Evolutionary conservation across 2,797 vertebrate genomes (phyloP).

Genomic region (Martes flavigula): DNA sequence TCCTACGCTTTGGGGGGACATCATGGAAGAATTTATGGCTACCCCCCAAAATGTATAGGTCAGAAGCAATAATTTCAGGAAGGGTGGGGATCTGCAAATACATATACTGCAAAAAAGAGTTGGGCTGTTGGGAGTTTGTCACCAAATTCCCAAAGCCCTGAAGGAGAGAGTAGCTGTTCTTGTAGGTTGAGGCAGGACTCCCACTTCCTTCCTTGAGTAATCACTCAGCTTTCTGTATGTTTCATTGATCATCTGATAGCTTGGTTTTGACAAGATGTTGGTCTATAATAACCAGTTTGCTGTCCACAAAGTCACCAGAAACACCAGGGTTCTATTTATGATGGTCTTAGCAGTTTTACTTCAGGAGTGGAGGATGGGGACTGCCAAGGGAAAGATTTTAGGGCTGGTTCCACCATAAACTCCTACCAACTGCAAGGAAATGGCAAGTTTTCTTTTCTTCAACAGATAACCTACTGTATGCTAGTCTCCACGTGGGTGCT

Average conservation of each 20-base stretch:
- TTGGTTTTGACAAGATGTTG: neutral
- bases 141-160: neutral
- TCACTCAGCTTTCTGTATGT: neutral
- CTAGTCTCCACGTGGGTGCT: neutral
- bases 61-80: neutral
- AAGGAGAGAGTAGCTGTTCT: neutral
- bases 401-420: neutral
- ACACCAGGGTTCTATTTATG: neutral
- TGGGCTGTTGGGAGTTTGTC: neutral
- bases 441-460: neutral
- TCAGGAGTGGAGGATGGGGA: neutral
- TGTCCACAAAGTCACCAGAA: neutral
- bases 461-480: neutral
- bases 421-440: neutral
- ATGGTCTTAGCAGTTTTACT: neutral
- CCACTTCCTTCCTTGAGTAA: neutral
- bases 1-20: neutral
- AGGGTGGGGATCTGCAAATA: neutral
- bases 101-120: neutral
- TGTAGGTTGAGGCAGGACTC: neutral
- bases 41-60: neutral
- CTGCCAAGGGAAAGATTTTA: neutral
- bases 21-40: neutral
- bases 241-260: neutral
- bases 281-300: neutral